phyloP scores from a whole-genome alignment of 2,797 vertebrate genomes.

The Cossypha niveicapilla region DNA sequence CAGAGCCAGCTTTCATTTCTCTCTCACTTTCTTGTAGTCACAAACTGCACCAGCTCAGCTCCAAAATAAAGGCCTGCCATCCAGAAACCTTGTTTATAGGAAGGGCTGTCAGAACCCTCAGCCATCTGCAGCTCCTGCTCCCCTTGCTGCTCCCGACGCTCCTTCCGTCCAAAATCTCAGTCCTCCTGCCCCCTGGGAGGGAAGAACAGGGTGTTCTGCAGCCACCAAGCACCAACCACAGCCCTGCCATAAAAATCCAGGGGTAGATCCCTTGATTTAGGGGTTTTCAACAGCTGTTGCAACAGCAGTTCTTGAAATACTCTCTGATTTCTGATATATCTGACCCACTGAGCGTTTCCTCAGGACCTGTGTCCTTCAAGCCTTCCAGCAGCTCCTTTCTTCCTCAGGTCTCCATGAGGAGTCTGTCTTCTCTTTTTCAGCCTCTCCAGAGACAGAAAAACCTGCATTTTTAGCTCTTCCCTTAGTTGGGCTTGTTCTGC shows the following conservation, averaged over 20 bases:
- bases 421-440: neutral
- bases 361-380: neutral
- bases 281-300: neutral
- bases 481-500: neutral
- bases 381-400: neutral
- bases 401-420: neutral
- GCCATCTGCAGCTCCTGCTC: neutral
- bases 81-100: neutral
- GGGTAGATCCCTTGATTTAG: neutral
- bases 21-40: neutral
- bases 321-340: neutral
- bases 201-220: neutral
- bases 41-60: neutral
- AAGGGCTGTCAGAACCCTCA: neutral
- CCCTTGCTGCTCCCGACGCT: neutral
- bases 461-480: neutral
- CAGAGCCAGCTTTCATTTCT: neutral
- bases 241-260: neutral
- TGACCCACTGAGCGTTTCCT: rapidly evolving
- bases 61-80: neutral
- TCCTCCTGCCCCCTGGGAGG: neutral
- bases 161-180: neutral
- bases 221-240: neutral
- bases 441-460: neutral
- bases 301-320: neutral